These are phyloP conservation scores for Zaprionus obscuricornis DNA, from an alignment of 2,888 invertebrate genomes.

Conservation along the genomic window DNA sequence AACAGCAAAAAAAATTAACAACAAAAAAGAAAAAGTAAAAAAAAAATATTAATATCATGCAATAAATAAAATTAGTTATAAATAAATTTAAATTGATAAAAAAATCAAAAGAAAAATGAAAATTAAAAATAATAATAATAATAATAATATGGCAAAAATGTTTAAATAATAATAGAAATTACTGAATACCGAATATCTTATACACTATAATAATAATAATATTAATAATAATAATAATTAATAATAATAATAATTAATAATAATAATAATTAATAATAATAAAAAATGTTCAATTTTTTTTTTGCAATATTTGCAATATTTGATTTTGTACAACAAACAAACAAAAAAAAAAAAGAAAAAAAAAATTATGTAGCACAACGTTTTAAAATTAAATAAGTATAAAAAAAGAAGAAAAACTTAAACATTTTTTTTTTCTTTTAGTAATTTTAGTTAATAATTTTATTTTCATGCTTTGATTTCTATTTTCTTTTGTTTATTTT, in stretches of 20 bases:
- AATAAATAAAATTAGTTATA: no score
- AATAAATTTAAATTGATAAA: no score
- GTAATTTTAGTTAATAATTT: slow-evolving; percentile 16
- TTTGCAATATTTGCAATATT: slow-evolving; percentile 70
- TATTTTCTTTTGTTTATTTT: slow-evolving; percentile 13
- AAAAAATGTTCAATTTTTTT: no score
- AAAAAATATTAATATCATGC: no score
- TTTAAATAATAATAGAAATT: slow-evolving; percentile 79
- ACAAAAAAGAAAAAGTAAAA: slow-evolving; percentile 10
- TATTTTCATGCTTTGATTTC: slow-evolving; percentile 11
- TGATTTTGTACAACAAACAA: slow-evolving; percentile 49
- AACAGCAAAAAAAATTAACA: slow-evolving; percentile 8
- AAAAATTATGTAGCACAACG: no score
- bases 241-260: slow-evolving; percentile 24
- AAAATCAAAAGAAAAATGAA: no score
- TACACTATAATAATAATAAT: slow-evolving; percentile 26
- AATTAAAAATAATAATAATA: no score
- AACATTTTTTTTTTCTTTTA: no score
- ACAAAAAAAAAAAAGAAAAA: neutral
- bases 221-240: slow-evolving; percentile 20
- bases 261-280: slow-evolving; percentile 17
- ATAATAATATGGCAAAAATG: no score
- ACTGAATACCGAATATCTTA: slow-evolving; percentile 70
- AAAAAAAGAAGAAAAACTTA: no score
- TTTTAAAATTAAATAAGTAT: no score